Evolutionary conservation across 1,140 invertebrate species (phyloP), one percentile per base, ranked within the genome.

Genomic region (Phthorimaea operculella): DNA sequence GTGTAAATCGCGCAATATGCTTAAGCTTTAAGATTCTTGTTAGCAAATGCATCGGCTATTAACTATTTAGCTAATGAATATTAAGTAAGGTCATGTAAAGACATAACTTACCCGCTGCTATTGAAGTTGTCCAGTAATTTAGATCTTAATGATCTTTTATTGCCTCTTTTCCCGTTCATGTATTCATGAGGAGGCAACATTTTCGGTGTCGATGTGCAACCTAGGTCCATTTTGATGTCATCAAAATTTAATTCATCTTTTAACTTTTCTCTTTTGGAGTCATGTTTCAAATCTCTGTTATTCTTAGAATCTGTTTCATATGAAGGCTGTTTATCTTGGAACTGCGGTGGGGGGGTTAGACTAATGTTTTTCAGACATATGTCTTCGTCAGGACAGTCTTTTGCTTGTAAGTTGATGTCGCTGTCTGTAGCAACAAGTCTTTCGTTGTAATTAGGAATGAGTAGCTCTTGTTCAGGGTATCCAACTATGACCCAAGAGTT

Each of bases 141-240:
- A 14, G 76, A 54, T 63, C 74, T 73, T 45, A 71, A 63, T 54
- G 64, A 59, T 54, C 59, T 75, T 57, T 78, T 81, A 60, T 68
- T 74, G 53, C 66, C 76, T 47, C 55, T 74, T 55, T 66, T 64
- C 14, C 65, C 66, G 33, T 75, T 76, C 62, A 80, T 70, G 55
- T 68, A 81, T 45, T 86, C 81, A 18, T 76, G 70, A 47, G 80
- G 76, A 44, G 76, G 69, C 47, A 87, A 60, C 71, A 83, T 82
- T 73, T 86, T 87, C 44, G 85, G 85, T 50, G 85, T 87, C 0
- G 85, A 87, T 1, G 81, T 86, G 63, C 82, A 86, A 42, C 76
- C 82, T 57, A 83, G 60, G 64, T 86, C 78, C 59, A 86, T 62
- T 58, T 85, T 81, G 17, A 78, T 62, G 52, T 87, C 84, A 39